These are phyloP conservation scores for Maccullochella peelii DNA, from an alignment of 2,113 vertebrate species.

Conservation along the genomic window DNA sequence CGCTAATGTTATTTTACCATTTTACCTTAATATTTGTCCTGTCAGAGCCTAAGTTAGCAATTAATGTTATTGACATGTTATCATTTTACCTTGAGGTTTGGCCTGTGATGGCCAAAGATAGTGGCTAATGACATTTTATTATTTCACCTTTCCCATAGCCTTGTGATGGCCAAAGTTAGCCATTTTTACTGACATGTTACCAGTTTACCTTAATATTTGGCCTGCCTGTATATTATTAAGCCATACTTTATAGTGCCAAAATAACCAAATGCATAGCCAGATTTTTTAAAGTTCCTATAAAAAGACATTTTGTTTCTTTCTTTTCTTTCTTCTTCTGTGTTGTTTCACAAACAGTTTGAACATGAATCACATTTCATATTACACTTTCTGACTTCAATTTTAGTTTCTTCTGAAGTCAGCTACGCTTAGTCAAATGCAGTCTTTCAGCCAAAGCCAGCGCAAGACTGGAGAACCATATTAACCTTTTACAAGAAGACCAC, in stretches of 20 bases:
- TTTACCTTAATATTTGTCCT: no score
- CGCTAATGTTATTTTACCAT: no score
- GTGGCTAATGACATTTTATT: no score
- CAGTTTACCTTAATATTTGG: neutral
- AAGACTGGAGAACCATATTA: neutral
- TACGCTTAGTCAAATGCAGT: neutral
- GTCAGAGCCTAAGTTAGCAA: no score
- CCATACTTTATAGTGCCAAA: neutral
- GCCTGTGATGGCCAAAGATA: neutral
- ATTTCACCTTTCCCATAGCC: neutral
- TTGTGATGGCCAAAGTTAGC: neutral
- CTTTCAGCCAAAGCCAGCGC: neutral
- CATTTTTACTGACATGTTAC: neutral
- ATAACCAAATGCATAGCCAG: neutral
- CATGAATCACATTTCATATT: neutral
- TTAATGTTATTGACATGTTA: neutral
- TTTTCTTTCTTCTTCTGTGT: neutral
- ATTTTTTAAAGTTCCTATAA: neutral
- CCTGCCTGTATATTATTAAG: neutral
- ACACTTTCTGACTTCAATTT: neutral
- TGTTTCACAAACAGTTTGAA: neutral
- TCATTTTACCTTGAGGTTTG: neutral
- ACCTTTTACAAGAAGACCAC: neutral
- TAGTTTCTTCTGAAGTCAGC: neutral
- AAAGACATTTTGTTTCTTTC: no score